Conservation (phyloP, 2,797 vertebrate genomes). For the Malacoctenus gilli region DNA sequence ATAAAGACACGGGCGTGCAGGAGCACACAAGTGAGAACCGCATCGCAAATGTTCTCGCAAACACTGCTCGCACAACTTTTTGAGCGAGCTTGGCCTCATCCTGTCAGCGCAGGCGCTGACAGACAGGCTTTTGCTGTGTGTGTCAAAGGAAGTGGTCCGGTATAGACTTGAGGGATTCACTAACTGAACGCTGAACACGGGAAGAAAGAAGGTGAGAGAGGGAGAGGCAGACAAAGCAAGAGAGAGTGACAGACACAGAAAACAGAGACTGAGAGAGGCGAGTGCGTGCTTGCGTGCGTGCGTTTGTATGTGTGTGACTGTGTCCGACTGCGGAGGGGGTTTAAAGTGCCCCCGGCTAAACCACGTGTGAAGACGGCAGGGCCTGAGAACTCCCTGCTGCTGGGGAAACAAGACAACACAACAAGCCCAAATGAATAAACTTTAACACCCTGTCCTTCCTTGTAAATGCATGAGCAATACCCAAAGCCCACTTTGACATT, state of each 20-base stretch:
- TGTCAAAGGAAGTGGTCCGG: slow-evolving; percentile 76
- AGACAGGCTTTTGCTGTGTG: slow-evolving; percentile 71
- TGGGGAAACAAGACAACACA: slow-evolving; percentile 69
- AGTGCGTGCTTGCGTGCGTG: slow-evolving; percentile 13
- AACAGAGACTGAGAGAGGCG: slow-evolving; percentile 11
- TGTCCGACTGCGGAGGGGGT: slow-evolving; percentile 33
- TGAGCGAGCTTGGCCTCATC: slow-evolving; percentile 75
- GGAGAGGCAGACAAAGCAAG: slow-evolving; percentile 35
- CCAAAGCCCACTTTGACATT: slow-evolving; percentile 58
- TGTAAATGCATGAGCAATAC: slow-evolving; percentile 58
- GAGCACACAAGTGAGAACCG: slow-evolving; percentile 19
- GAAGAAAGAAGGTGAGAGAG: slow-evolving; percentile 56
- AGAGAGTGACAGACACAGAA: slow-evolving; percentile 23
- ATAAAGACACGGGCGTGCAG: slow-evolving; percentile 30
- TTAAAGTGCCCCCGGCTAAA: slow-evolving; percentile 69
- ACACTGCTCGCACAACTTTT: slow-evolving; percentile 57
- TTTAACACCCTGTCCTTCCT: slow-evolving; percentile 63
- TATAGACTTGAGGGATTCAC: slow-evolving; percentile 73
- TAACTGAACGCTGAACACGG: slow-evolving; percentile 67
- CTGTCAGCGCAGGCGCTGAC: slow-evolving; percentile 71
- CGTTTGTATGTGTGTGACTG: not conserved
- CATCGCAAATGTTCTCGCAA: slow-evolving; percentile 42
- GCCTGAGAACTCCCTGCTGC: slow-evolving; percentile 68
- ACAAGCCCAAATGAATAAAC: slow-evolving; percentile 71
- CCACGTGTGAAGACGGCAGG: slow-evolving; percentile 63